Evolutionary conservation across 2,888 invertebrate species (phyloP), one percentile per base, ranked within the genome.

Genomic region (Trissolcus brochymenae): DNA sequence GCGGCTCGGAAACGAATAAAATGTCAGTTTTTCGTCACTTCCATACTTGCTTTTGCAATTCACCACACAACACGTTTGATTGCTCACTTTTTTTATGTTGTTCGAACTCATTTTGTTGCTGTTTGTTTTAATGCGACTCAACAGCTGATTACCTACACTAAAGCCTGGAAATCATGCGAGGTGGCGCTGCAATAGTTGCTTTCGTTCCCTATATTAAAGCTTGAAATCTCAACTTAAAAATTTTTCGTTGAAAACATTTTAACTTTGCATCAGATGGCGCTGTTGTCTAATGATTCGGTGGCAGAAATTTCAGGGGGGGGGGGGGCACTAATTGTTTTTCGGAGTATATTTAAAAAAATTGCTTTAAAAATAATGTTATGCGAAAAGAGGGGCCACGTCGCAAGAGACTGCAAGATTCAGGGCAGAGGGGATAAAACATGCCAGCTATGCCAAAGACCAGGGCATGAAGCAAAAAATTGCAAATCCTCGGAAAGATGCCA

Each of bases 121-220:
- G 3, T 50, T 50, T 50, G 50, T 16, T 50, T 17, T 16, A 51
- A 51, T 51, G 19, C 9, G 19, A 51, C 51, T 6, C 11, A 51
- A 51, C 46, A 46, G 46, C 46, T 46, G 46, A 51, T 51, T 4
- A 17, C 51, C 17, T 1, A 1, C 17, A 7, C 19, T 17, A 51
- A 1, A 0, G 1, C n/a, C 13, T n/a, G n/a, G 9, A 46, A 19
- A 51, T 51, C 19, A 17, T 11, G 51, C 19, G 17, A 19, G 51
- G 51, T 19, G 51, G 51, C 51, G 51, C 51, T 17, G 51, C 51
- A 11, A 51, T 51, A 16, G 51, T 6, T 51, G 51, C 51, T 51
- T 51, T 19, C 51, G 11, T 4, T 17, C 4, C 51, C 51, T 51
- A 51, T 29, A n/a, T n/a, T n/a, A n/a, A n/a, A n/a, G n/a, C n/a